Evolutionary conservation across 2,113 vertebrate genomes (phyloP).

Genomic region (Ailurus styani): DNA sequence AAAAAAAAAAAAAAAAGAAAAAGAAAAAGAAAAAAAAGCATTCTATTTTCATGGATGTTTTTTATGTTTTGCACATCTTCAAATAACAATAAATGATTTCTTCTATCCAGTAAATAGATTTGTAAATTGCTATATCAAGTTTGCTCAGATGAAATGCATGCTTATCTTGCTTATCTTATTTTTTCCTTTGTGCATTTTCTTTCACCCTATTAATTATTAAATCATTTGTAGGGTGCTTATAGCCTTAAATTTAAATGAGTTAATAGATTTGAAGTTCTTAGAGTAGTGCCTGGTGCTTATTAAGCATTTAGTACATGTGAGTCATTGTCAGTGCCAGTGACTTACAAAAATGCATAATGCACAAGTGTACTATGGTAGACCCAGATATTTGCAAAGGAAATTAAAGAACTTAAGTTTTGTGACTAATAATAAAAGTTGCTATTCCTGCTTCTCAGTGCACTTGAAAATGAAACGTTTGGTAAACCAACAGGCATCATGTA

Average conservation of each 20-base stretch:
- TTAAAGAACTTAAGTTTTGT: constrained; percentile 10
- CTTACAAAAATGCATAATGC: neutral
- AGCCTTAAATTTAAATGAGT: neutral
- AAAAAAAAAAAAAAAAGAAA: neutral
- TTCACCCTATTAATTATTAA: neutral
- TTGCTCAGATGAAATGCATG: neutral
- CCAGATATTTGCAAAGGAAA: neutral
- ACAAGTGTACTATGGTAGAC: neutral
- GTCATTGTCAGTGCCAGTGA: neutral
- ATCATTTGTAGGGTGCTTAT: neutral
- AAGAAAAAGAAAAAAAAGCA: neutral
- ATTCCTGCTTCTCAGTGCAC: neutral
- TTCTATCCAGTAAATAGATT: neutral
- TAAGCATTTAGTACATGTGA: neutral
- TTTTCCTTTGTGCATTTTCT: constrained; percentile 18
- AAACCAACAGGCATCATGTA: neutral
- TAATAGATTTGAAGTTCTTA: neutral
- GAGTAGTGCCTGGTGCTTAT: neutral
- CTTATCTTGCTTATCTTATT: neutral
- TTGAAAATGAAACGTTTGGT: neutral
- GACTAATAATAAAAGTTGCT: neutral
- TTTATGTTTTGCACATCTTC: neutral
- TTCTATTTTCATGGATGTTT: neutral
- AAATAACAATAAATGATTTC: neutral
- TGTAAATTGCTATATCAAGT: neutral